Percentiles rank a stretch among this genome's conserved stretches.
These are phyloP conservation scores for Salpingus planirostris DNA, from an alignment of 2,888 invertebrate genomes.

Conservation along the genomic window DNA sequence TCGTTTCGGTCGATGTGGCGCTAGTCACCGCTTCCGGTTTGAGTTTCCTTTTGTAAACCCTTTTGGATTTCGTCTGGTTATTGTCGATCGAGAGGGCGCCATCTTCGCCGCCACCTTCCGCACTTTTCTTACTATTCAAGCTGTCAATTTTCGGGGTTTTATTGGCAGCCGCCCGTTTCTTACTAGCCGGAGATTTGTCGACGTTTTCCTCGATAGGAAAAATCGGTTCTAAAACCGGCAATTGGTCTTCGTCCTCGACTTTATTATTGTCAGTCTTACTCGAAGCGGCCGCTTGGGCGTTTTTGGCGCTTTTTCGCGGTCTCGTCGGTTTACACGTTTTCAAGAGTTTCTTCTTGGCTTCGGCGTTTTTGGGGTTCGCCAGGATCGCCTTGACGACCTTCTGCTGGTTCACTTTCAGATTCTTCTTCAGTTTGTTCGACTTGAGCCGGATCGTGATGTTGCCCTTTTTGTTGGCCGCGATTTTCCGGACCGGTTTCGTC, in stretches of 20 bases:
- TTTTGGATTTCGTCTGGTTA: conserved; percentile 6
- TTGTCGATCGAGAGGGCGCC: conserved; percentile 1
- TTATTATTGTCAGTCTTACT: background rate
- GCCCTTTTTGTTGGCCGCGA: conserved; percentile 19
- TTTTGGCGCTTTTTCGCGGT: conserved; percentile 15
- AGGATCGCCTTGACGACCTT: conserved; percentile 29
- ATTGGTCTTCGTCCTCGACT: conserved; percentile 18
- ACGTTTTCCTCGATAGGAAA: conserved; percentile 27
- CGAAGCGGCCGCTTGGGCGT: background rate
- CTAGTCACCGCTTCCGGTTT: conserved; percentile 12
- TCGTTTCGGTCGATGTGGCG: conserved; percentile 19
- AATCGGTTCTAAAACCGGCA: conserved; percentile 35
- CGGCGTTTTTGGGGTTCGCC: conserved; percentile 28
- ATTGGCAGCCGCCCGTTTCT: conserved; percentile 17
- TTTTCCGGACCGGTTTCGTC: conserved; percentile 8
- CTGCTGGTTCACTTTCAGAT: conserved; percentile 23
- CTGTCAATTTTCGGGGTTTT: conserved; percentile 14
- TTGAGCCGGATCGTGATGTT: conserved; percentile 29
- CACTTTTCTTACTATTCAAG: conserved; percentile 12
- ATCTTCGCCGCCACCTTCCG: conserved; percentile 4
- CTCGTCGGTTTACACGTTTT: conserved; percentile 34
- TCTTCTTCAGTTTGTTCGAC: conserved; percentile 27
- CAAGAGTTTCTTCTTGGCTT: conserved; percentile 32
- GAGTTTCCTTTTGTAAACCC: conserved; percentile 15
- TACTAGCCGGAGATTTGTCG: conserved; percentile 12